Evolutionary conservation across 1,140 invertebrate species (phyloP), one percentile per base, ranked within the genome.

Genomic region (Coboldia fuscipes): DNA sequence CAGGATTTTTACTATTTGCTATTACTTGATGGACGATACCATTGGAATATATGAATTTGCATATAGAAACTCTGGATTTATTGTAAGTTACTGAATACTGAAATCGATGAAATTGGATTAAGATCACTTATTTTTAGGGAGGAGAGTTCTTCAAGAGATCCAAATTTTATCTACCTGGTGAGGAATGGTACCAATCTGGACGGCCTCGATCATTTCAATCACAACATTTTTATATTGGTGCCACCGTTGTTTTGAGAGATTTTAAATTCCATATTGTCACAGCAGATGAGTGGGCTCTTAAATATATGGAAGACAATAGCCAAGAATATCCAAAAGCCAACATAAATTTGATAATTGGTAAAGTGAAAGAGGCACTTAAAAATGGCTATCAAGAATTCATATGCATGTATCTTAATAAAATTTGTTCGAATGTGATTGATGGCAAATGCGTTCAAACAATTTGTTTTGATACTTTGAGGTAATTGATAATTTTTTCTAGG

Each of bases 231-330:
- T 90, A 71, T 55, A 64, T 92, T 7, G 85, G 85, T 18, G 72
- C 75, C 17, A 61, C 59, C 16, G 42, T 90, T 9, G 67, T 69
- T 21, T 65, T 92, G 15, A 75, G 78, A 51, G 66, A 70, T 43
- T 81, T 81, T 50, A 57, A 69, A 12, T 92, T 92, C 50, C 46
- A 74, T 36, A 54, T 92, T 4, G 61, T 70, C 14, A 71, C 72
- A 19, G 80, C 82, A 7, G 86, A 93, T 51, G 75, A 88, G 48
- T 90, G 86, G 52, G 73, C 78, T 3, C 58, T 86, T 34, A 62
- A 70, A 29, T 89, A 84, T 50, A 82, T 92, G 84, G 86, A 93
- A 54, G 46, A 70, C n/a, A 59, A 84, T 56, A 29, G 35, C 18
- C 50, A 61, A 14, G 41, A 81, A 73, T 82, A 74, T 54, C 67